phyloP scores from a whole-genome alignment of 2,113 vertebrate species.

The Passer montanus region DNA sequence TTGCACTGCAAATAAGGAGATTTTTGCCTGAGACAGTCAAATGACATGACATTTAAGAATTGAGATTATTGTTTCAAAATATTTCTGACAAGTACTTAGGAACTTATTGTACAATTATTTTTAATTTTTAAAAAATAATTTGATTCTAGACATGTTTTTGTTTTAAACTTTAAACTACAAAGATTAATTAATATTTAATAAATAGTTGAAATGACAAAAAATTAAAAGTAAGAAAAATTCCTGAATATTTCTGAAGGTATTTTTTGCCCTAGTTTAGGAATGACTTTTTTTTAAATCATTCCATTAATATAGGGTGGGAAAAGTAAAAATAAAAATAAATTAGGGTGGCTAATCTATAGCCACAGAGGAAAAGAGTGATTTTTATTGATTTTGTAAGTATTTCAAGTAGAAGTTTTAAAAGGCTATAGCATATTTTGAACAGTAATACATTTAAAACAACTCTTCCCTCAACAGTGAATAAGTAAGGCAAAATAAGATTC shows the following conservation, averaged over 20 bases:
- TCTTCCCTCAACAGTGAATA: neutral
- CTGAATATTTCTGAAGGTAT: neutral
- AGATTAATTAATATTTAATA: neutral
- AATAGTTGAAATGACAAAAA: neutral
- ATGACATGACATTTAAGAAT: neutral
- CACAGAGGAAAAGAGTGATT: neutral
- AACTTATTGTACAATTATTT: neutral
- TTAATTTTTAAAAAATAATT: neutral
- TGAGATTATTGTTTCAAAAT: neutral
- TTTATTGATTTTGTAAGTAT: neutral
- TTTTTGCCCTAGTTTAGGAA: neutral
- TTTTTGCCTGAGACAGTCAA: neutral
- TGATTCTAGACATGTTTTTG: neutral
- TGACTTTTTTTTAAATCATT: neutral
- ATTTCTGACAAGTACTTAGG: neutral
- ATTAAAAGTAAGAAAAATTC: neutral
- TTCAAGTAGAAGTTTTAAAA: neutral
- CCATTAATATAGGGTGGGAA: neutral
- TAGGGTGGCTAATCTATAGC: neutral
- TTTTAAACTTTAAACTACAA: neutral
- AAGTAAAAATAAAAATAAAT: neutral
- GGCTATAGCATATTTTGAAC: neutral
- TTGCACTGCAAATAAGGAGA: neutral
- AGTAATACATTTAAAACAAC: neutral
- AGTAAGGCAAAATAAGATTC: neutral